These are phyloP conservation scores for Betta splendens DNA, from an alignment of 2,797 vertebrate species.

Conservation along the genomic window DNA sequence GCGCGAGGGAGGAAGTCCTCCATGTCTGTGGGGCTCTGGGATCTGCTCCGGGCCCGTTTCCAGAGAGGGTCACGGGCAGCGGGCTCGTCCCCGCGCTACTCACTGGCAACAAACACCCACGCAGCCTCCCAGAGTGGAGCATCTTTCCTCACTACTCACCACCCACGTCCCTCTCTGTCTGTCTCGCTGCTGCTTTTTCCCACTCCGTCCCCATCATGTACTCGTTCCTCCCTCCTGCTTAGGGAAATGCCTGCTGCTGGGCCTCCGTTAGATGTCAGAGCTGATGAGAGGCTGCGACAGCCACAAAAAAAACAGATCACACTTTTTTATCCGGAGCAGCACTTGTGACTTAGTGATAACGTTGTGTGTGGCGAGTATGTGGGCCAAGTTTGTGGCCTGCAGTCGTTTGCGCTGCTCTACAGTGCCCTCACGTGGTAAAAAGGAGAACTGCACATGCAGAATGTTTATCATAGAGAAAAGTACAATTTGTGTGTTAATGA, in stretches of 20 bases:
- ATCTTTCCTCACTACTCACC: constrained; percentile 36
- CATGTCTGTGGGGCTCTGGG: constrained; percentile 22
- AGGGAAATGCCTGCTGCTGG: constrained; percentile 20
- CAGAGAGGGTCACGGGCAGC: constrained; percentile 7
- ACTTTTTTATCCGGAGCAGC: constrained; percentile 9
- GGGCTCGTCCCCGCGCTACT: constrained; percentile 14
- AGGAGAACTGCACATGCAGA: constrained; percentile 10
- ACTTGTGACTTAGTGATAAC: constrained; percentile 14
- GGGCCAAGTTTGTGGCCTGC: not conserved
- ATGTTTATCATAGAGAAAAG: not conserved
- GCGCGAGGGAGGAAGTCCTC: constrained; percentile 13
- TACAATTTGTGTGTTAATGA: no score
- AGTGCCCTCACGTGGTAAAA: constrained; percentile 42
- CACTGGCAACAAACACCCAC: constrained; percentile 28
- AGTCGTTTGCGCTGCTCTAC: constrained; percentile 31
- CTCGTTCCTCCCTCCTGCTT: constrained; percentile 7
- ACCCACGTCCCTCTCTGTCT: constrained; percentile 30
- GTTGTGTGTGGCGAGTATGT: constrained; percentile 8
- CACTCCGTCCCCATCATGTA: constrained; percentile 30
- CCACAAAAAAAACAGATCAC: not conserved
- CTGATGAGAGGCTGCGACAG: constrained; percentile 7
- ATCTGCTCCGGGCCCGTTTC: constrained; percentile 29
- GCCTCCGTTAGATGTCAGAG: not conserved
- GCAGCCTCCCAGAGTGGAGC: constrained; percentile 29
- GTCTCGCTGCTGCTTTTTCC: constrained; percentile 11